Percentiles rank a stretch among this genome's conserved stretches.
phyloP scores from a whole-genome alignment of 2,113 vertebrate species.

The Aptenodytes forsteri region DNA sequence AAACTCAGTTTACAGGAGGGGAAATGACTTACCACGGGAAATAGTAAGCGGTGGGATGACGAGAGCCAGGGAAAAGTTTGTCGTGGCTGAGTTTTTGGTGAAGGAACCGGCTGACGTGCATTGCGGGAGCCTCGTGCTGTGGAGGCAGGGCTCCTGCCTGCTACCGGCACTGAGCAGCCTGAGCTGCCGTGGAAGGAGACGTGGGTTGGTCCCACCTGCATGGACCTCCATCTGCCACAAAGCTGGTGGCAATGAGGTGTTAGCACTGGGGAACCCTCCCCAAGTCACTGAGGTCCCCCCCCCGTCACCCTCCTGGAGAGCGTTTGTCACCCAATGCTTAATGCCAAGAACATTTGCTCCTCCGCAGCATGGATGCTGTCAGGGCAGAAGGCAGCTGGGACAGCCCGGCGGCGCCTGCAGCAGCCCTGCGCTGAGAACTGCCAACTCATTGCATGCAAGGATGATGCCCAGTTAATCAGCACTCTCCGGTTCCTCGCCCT shows the following conservation, averaged over 20 bases:
- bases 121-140: rapidly evolving
- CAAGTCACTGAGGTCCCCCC: neutral
- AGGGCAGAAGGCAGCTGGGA: neutral
- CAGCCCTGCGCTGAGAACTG: neutral
- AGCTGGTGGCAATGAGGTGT: neutral
- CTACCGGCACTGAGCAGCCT: neutral
- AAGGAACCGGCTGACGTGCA: neutral
- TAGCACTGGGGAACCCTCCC: neutral
- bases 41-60: neutral
- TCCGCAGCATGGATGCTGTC: neutral
- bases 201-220: neutral
- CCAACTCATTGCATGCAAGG: neutral
- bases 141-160: neutral
- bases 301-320: rapidly evolving
- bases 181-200: neutral
- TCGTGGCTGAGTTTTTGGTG: neutral
- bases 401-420: rapidly evolving
- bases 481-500: rapidly evolving
- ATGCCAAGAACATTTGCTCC: neutral
- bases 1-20: constrained; percentile 19
- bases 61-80: neutral
- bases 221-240: neutral
- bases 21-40: neutral
- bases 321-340: rapidly evolving
- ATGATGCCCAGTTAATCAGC: neutral